Evolutionary conservation across 1,140 invertebrate species (phyloP).

Genomic region (Dendrolimus punctatus): DNA sequence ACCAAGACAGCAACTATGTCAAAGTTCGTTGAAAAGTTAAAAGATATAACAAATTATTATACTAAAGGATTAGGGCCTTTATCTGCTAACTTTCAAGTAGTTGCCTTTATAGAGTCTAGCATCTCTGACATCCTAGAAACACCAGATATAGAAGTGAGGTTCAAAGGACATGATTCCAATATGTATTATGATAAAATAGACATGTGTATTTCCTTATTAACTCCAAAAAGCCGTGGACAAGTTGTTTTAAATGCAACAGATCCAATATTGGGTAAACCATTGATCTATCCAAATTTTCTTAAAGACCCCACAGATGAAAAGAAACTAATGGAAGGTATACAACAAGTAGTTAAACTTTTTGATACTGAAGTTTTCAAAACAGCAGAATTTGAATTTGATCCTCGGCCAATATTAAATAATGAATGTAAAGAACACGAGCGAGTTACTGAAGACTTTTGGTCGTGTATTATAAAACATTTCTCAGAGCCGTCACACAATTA

Average conservation of each 20-base stretch:
- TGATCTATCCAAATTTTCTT: conserved; percentile 88
- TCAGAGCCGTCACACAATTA: conserved; percentile 81
- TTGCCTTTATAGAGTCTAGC: conserved; percentile 75
- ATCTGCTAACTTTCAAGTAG: conserved; percentile 74
- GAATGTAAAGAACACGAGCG: conserved; percentile 72
- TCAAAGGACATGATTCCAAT: conserved; percentile 73
- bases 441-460: conserved; percentile 81
- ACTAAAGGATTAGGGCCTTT: conserved; percentile 69
- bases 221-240: conserved; percentile 81
- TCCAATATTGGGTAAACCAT: conserved; percentile 78
- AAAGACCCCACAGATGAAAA: conserved; percentile 81
- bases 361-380: conserved; percentile 69
- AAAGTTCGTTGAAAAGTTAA: conserved; percentile 66
- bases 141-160: conserved; percentile 72
- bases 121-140: conserved; percentile 72
- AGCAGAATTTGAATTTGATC: conserved; percentile 60
- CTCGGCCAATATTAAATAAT: conserved; percentile 56
- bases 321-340: conserved; percentile 79
- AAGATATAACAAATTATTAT: conserved; percentile 70
- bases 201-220: conserved; percentile 78
- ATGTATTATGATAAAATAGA: conserved; percentile 74
- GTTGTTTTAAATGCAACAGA: conserved; percentile 79
- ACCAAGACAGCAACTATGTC: conserved; percentile 70
- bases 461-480: conserved; percentile 79
- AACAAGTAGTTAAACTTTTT: conserved; percentile 68